Percentiles rank a stretch among this genome's conserved stretches.
These are phyloP conservation scores for Oikopleura dioica DNA, from an alignment of 23 tunicate genomes.

Conservation along the genomic window DNA sequence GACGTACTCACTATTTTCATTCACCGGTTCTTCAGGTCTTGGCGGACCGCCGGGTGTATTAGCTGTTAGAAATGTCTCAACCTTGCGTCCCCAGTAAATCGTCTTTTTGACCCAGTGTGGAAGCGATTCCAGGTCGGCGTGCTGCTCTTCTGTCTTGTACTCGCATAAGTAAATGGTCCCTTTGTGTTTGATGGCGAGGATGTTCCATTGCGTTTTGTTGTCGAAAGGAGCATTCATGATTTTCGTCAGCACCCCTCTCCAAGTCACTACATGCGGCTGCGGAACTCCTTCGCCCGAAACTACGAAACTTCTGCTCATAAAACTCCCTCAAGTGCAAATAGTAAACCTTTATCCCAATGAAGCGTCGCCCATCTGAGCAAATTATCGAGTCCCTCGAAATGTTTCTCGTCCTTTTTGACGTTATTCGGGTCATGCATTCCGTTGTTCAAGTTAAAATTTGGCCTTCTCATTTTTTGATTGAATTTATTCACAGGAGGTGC, in stretches of 20 bases:
- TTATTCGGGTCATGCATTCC: neutral
- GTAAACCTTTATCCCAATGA: neutral
- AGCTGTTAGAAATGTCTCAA: neutral
- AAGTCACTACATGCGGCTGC: neutral
- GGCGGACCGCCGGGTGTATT: neutral
- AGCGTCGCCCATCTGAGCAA: neutral
- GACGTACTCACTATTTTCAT: neutral
- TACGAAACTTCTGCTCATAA: no score
- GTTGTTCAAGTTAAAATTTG: neutral
- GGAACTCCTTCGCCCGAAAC: neutral
- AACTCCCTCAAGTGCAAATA: no score
- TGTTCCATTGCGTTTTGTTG: neutral
- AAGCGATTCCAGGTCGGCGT: neutral
- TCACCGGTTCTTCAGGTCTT: neutral
- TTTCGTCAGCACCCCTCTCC: neutral
- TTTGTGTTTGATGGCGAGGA: neutral
- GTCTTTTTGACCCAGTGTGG: neutral
- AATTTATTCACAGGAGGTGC: neutral
- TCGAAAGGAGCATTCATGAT: neutral
- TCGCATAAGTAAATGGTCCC: neutral
- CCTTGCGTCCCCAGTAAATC: neutral
- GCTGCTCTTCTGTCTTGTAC: neutral
- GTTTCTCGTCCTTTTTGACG: neutral
- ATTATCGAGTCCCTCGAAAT: neutral
- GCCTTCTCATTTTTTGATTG: neutral